Evolutionary conservation across 2,888 invertebrate genomes (phyloP).

Genomic region (Heliconius aoede): DNA sequence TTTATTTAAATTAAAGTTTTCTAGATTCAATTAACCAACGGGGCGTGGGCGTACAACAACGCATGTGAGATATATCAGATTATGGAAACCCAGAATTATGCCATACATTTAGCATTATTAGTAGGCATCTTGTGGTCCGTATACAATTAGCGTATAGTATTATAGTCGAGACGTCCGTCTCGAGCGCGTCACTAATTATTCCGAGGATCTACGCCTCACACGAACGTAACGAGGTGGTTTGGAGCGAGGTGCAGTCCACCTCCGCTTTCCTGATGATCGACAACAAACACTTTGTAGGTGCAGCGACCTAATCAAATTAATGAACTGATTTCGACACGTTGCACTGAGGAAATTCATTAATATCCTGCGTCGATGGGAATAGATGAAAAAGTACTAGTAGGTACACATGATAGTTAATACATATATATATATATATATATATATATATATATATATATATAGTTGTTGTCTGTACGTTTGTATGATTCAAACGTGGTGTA

Average conservation of each 20-base stretch:
- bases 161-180: constrained; percentile 47
- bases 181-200: constrained; percentile 50
- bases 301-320: constrained; percentile 85
- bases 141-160: constrained; percentile 47
- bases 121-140: constrained; percentile 45
- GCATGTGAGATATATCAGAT: constrained; percentile 25
- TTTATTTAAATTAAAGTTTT: constrained; percentile 44
- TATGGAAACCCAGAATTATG: constrained; percentile 27
- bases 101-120: constrained; percentile 39
- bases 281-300: constrained; percentile 58
- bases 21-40: constrained; percentile 10
- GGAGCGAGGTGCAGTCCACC: constrained; percentile 44
- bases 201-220: constrained; percentile 39
- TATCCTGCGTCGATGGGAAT: constrained; percentile 81
- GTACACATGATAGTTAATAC: constrained; percentile 42
- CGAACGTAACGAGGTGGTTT: constrained; percentile 46
- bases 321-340: constrained; percentile 86
- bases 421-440: too few relatives aligned
- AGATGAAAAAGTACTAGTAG: constrained; percentile 69
- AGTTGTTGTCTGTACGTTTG: background rate
- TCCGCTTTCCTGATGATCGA: constrained; percentile 50
- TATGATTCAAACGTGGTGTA: background rate
- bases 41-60: too few relatives aligned
- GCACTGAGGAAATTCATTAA: constrained; percentile 88
- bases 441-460: too few relatives aligned